A percentile compares a stretch with the other conserved stretches of the same genome.
Conservation (phyloP, 2,113 vertebrate species). For the Anhinga rufa region DNA sequence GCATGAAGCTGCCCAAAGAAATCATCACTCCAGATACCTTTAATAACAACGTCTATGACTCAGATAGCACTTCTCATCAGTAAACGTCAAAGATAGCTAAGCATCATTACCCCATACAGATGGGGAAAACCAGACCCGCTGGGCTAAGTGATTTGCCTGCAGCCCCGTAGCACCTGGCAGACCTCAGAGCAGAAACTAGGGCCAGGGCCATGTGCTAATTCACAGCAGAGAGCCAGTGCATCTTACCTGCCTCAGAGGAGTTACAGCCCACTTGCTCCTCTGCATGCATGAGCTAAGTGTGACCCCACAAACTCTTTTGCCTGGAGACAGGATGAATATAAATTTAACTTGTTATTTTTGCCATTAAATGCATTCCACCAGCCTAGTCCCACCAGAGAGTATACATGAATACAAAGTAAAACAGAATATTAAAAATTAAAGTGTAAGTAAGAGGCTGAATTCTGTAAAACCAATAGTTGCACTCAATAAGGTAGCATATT, state of each 20-base stretch:
- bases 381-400: not conserved
- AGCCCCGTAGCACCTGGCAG: conserved; percentile 22
- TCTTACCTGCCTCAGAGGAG: not conserved
- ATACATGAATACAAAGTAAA: not conserved
- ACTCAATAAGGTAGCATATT: conserved; percentile 25
- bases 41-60: not conserved
- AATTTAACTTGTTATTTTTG: not conserved
- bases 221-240: not conserved
- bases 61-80: not conserved
- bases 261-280: not conserved
- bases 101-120: conserved; percentile 21
- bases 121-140: conserved; percentile 35
- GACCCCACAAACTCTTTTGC: not conserved
- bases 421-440: not conserved
- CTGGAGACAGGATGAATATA: not conserved
- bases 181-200: conserved; percentile 17
- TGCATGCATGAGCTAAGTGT: not conserved
- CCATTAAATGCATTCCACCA: not conserved
- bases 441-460: not conserved
- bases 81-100: not conserved
- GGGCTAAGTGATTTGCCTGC: conserved; percentile 40
- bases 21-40: not conserved
- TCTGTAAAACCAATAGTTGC: conserved; percentile 19
- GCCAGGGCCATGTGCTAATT: not conserved
- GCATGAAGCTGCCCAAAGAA: not conserved